Conservation (phyloP, 2,888 invertebrate species). For the Eueremaeus valkanovi region DNA sequence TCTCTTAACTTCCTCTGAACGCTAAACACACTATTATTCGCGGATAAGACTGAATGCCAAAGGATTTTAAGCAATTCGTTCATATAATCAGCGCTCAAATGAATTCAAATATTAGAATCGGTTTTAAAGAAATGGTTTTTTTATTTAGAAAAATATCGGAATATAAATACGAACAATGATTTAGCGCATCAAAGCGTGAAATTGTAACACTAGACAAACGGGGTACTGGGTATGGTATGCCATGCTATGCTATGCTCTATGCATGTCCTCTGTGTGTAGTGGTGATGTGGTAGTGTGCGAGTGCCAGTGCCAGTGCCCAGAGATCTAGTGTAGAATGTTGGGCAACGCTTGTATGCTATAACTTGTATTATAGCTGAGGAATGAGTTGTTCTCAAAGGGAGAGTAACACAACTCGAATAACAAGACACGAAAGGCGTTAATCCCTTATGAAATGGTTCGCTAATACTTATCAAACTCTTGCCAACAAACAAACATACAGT, state of each 20-base stretch:
- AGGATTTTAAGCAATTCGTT: background rate
- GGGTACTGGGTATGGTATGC: constrained; percentile 18
- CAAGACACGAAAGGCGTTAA: constrained; percentile 27
- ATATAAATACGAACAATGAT: background rate
- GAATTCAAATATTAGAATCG: background rate
- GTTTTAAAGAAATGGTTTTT: background rate
- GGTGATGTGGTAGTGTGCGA: background rate
- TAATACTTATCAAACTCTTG: background rate
- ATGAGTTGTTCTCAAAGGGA: background rate
- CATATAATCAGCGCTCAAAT: background rate
- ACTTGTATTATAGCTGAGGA: background rate
- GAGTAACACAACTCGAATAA: constrained; percentile 16
- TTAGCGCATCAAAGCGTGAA: background rate
- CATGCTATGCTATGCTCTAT: too few relatives aligned
- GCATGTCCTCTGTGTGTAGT: background rate
- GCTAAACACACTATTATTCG: background rate
- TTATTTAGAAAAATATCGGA: background rate
- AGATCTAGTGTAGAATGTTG: background rate
- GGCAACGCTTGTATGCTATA: background rate
- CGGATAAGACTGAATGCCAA: background rate
- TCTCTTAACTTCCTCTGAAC: background rate
- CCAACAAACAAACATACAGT: background rate
- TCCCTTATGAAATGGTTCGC: background rate
- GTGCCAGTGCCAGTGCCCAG: too few relatives aligned
- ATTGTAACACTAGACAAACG: constrained; percentile 27